Evolutionary conservation across 2,888 invertebrate species (phyloP).

Genomic region (Cyrtodaria siliqua): DNA sequence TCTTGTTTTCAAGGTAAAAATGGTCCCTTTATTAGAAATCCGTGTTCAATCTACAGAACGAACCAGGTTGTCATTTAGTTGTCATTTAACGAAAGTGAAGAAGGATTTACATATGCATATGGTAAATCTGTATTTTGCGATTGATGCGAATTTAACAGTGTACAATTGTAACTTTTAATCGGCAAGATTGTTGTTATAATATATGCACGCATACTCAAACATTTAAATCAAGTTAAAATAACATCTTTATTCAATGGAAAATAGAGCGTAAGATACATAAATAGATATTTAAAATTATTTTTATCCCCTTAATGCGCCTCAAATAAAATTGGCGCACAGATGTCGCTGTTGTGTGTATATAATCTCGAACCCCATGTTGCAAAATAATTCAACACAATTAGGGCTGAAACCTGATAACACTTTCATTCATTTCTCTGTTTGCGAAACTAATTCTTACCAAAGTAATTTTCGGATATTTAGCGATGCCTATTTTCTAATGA

Average conservation of each 20-base stretch:
- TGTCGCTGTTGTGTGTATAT: not conserved
- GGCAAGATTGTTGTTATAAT: too few relatives aligned
- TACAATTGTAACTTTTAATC: too few relatives aligned
- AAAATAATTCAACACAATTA: not conserved
- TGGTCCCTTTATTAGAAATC: not conserved
- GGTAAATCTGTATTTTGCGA: too few relatives aligned
- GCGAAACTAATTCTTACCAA: conserved; percentile 46
- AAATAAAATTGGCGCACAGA: not conserved
- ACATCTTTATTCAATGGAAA: not conserved
- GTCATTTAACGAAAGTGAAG: too few relatives aligned
- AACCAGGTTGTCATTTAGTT: too few relatives aligned
- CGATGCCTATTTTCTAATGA: conserved; percentile 53
- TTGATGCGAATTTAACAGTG: too few relatives aligned
- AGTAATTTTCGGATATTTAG: conserved; percentile 15
- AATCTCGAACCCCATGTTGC: too few relatives aligned
- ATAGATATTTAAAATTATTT: not conserved
- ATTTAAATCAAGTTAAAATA: not conserved
- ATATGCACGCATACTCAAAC: too few relatives aligned
- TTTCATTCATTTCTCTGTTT: conserved; percentile 32
- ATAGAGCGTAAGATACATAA: not conserved
- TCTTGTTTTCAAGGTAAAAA: not conserved
- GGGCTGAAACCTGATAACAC: conserved; percentile 30
- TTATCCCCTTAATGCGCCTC: not conserved
- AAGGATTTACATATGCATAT: too few relatives aligned
- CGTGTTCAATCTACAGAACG: too few relatives aligned